Conservation (phyloP, 2,797 vertebrate species). For the Eleutherodactylus coqui region DNA sequence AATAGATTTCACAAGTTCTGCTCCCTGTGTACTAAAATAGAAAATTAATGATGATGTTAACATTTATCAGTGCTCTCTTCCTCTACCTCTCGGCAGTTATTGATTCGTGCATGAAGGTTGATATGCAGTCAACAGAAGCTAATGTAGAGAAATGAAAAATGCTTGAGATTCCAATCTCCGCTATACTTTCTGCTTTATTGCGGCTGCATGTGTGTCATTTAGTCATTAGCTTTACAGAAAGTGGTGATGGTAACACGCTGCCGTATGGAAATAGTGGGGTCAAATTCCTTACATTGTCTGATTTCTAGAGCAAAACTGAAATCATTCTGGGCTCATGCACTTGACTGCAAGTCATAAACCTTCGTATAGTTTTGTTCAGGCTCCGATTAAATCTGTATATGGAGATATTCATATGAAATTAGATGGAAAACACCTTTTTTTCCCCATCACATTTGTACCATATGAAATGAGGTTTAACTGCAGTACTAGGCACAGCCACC, state of each 20-base stretch:
- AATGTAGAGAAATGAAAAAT: conserved; percentile 2
- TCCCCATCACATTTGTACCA: no score
- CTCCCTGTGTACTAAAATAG: neutral
- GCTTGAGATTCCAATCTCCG: neutral
- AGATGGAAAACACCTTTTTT: no score
- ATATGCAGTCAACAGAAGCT: conserved; percentile 10
- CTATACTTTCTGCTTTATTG: neutral
- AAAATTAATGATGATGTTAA: conserved; percentile 19
- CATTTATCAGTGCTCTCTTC: conserved; percentile 18
- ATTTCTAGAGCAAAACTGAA: neutral
- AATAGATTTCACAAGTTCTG: neutral
- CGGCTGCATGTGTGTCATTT: neutral
- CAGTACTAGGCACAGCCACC: no score
- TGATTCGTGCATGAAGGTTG: neutral
- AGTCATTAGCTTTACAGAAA: neutral
- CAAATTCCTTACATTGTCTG: neutral
- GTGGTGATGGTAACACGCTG: neutral
- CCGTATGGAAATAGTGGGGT: neutral
- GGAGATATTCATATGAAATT: no score
- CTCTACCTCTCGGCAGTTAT: conserved; percentile 33
- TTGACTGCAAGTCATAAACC: no score
- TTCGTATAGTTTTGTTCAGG: no score
- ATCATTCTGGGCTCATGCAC: no score
- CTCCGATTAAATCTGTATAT: no score
- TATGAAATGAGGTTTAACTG: no score